phyloP scores from a whole-genome alignment of 2,797 vertebrate species.

The Coreius guichenoti region DNA sequence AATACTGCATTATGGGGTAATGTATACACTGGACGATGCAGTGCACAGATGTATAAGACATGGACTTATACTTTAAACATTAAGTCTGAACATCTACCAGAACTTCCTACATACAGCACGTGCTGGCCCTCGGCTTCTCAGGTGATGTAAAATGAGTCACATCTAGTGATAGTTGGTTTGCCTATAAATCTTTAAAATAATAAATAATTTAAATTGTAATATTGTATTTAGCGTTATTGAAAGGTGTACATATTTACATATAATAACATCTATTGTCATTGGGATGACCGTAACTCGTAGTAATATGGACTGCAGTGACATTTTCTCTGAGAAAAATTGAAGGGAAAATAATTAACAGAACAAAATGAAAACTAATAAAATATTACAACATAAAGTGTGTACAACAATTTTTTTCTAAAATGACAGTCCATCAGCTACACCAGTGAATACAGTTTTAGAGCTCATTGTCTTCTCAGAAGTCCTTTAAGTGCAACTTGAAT shows the following conservation, averaged over 20 bases:
- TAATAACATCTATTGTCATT: neutral
- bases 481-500: neutral
- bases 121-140: conserved; percentile 62
- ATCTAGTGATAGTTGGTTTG: conserved; percentile 56
- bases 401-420: neutral
- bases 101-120: conserved; percentile 46
- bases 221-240: neutral
- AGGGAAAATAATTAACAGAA: neutral
- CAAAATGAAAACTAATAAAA: neutral
- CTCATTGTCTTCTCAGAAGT: neutral
- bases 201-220: conserved; percentile 15
- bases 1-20: conserved; percentile 34
- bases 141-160: conserved; percentile 65
- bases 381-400: neutral
- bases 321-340: neutral
- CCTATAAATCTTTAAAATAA: conserved; percentile 67
- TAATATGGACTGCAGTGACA: neutral
- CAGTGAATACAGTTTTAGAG: neutral
- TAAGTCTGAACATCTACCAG: conserved; percentile 15
- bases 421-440: neutral
- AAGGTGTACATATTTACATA: neutral
- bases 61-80: conserved; percentile 44
- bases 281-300: neutral
- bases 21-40: conserved; percentile 75
- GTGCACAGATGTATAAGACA: conserved; percentile 66